These are phyloP conservation scores for Elgaria multicarinata DNA, from an alignment of 2,113 vertebrate genomes.

Conservation along the genomic window DNA sequence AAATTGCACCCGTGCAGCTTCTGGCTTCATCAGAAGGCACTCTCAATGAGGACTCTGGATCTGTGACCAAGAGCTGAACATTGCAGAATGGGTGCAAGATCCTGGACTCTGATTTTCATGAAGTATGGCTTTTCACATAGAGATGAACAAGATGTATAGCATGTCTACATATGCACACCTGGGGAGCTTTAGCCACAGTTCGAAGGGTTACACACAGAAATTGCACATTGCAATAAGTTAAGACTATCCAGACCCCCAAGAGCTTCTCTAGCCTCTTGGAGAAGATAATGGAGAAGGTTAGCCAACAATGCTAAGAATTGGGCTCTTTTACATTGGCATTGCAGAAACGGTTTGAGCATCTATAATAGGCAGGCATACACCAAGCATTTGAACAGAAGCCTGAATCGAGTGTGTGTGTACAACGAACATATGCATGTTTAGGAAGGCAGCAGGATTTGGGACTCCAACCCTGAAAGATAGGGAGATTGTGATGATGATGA, in stretches of 20 bases:
- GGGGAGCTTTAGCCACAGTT: background rate
- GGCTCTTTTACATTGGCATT: background rate
- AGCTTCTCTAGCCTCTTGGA: slow-evolving; percentile 12
- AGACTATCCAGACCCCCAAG: background rate
- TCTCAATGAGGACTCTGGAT: background rate
- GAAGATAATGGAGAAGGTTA: background rate
- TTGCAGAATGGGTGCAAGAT: background rate
- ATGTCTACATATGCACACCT: background rate
- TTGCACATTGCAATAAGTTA: background rate
- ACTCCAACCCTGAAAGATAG: slow-evolving; percentile 8
- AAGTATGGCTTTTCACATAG: slow-evolving; percentile 9
- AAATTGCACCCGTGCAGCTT: background rate
- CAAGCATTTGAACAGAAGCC: fast-evolving
- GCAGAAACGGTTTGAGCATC: slow-evolving; percentile 34
- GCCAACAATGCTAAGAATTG: slow-evolving; percentile 16
- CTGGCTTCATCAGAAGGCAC: background rate
- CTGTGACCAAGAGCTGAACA: background rate
- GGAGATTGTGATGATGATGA: background rate
- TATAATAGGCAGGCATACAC: slow-evolving; percentile 14
- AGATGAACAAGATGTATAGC: background rate
- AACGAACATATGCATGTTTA: slow-evolving; percentile 22
- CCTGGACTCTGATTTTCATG: background rate
- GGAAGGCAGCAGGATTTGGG: slow-evolving; percentile 30
- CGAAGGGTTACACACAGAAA: background rate
- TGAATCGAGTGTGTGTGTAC: slow-evolving; percentile 59